Evolutionary conservation across 92 coral and sea anemone species (phyloP).

Genomic region (Porites rus): DNA sequence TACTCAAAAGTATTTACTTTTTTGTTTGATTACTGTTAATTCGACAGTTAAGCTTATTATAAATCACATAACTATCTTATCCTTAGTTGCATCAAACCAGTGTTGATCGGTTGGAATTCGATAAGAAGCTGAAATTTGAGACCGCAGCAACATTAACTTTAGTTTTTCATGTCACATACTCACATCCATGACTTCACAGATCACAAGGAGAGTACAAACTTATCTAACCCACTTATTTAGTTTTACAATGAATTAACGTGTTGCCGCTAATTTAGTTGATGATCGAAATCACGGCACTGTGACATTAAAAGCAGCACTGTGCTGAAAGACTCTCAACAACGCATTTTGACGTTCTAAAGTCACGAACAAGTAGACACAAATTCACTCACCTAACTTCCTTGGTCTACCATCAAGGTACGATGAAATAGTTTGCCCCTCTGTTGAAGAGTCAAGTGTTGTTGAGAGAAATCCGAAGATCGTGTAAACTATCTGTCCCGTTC

Average conservation of each 20-base stretch:
- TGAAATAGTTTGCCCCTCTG: constrained; percentile 16
- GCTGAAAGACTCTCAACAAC: neutral
- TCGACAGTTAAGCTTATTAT: no score
- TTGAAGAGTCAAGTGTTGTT: constrained; percentile 25
- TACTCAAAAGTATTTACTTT: neutral
- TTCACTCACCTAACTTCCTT: constrained; percentile 18
- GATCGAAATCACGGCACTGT: neutral
- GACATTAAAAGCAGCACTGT: neutral
- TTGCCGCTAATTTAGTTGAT: constrained; percentile 19
- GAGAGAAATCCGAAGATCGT: constrained; percentile 15
- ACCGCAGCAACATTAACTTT: neutral
- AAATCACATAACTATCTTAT: neutral
- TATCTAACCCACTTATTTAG: constrained; percentile 4
- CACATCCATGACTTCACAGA: no score
- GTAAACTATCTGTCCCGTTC: constrained; percentile 48
- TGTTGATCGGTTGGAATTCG: constrained; percentile 11
- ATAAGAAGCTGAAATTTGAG: constrained; percentile 29
- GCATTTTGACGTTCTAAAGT: neutral
- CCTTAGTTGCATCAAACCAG: neutral
- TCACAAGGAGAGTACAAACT: neutral
- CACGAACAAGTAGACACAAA: neutral
- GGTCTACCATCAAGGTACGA: neutral
- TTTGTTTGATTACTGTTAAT: constrained; percentile 6
- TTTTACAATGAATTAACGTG: constrained; percentile 26
- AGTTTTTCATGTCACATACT: neutral